These are phyloP conservation scores for Psammodynastes pulverulentus DNA, from an alignment of 2,113 vertebrate species.

Conservation along the genomic window DNA sequence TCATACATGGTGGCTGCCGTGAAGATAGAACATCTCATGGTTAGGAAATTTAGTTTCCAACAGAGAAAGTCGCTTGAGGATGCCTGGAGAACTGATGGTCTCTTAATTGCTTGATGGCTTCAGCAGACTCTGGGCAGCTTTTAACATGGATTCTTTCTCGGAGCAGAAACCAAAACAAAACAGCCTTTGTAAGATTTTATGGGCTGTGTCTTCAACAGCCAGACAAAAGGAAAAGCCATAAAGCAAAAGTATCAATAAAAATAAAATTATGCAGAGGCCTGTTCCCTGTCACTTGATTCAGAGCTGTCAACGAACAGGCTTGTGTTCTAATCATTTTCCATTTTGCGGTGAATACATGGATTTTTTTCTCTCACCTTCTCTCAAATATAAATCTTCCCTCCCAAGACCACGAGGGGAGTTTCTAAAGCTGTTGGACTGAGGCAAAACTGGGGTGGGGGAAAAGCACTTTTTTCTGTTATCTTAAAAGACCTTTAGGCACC, in stretches of 20 bases:
- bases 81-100: not conserved
- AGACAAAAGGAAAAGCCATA: not conserved
- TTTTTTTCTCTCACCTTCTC: not conserved
- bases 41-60: not conserved
- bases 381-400: not conserved
- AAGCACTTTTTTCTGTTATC: not conserved
- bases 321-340: not conserved
- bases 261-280: not conserved
- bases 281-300: not conserved
- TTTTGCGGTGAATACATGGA: not conserved
- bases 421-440: not conserved
- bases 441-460: not conserved
- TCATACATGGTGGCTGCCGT: not conserved
- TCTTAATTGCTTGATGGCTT: not conserved
- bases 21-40: not conserved
- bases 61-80: not conserved
- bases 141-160: not conserved
- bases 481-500: slow-evolving; percentile 2
- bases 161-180: not conserved
- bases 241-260: not conserved
- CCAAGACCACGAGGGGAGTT: not conserved
- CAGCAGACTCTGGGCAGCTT: not conserved
- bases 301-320: not conserved
- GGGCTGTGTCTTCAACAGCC: not conserved
- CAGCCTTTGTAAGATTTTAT: not conserved